Evolutionary conservation across 1,140 invertebrate species (phyloP).

Genomic region (Lepidostoma basale): DNA sequence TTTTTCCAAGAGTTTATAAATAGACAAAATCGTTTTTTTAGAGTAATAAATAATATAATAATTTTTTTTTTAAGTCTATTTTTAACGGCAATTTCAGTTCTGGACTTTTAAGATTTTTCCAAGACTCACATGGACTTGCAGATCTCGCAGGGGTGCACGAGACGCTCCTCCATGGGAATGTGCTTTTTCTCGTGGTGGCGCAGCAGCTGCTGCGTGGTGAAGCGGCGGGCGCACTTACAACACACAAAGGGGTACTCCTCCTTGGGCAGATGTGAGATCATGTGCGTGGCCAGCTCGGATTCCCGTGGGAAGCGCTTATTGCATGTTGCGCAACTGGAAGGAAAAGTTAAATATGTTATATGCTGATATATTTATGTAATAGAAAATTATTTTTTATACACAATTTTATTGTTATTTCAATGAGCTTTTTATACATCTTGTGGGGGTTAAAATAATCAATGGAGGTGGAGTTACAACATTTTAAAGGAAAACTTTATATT

Average conservation of each 20-base stretch:
- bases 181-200: constrained; percentile 54
- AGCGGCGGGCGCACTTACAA: constrained; percentile 51
- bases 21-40: background rate
- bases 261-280: constrained; percentile 45
- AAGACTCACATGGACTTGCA: constrained; percentile 48
- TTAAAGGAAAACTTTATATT: too few relatives aligned
- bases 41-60: background rate
- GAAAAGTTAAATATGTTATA: too few relatives aligned
- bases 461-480: too few relatives aligned
- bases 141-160: constrained; percentile 51
- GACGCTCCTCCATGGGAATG: constrained; percentile 51
- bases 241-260: constrained; percentile 51
- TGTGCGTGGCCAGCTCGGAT: constrained; percentile 39
- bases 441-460: too few relatives aligned
- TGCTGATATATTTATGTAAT: too few relatives aligned
- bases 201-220: constrained; percentile 51
- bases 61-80: background rate
- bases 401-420: too few relatives aligned
- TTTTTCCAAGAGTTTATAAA: too few relatives aligned
- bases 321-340: constrained; percentile 40
- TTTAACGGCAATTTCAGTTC: background rate
- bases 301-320: constrained; percentile 41
- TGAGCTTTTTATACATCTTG: too few relatives aligned
- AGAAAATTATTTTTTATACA: too few relatives aligned
- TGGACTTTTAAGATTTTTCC: constrained; percentile 12